Evolutionary conservation across 2,797 vertebrate genomes (phyloP).

Genomic region (Cirrhinus molitorella): DNA sequence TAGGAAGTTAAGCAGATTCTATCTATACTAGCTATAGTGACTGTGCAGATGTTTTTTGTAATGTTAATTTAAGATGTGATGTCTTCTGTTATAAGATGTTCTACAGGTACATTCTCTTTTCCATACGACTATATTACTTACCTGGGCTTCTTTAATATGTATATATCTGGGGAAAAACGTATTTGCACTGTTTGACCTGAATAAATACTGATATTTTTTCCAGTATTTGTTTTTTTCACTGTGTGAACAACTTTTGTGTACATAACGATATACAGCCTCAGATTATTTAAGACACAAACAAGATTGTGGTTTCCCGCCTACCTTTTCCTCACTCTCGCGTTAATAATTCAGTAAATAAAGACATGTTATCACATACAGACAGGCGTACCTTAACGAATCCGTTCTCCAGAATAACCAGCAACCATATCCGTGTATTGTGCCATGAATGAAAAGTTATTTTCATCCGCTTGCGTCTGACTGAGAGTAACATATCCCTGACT

Average conservation of each 20-base stretch:
- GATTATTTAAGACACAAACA: neutral
- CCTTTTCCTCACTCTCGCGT: neutral
- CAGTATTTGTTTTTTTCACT: slow-evolving; percentile 42
- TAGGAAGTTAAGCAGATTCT: slow-evolving; percentile 65
- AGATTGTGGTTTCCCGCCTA: neutral
- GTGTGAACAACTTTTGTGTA: neutral
- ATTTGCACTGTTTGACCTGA: slow-evolving; percentile 78
- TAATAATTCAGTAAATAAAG: neutral
- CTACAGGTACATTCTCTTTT: slow-evolving; percentile 67
- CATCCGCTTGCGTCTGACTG: neutral
- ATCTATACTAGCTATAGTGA: slow-evolving; percentile 80
- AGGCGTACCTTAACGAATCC: neutral
- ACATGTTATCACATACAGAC: neutral
- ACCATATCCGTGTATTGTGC: neutral
- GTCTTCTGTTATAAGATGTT: slow-evolving; percentile 55
- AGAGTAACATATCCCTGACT: too few species aligned
- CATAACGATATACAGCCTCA: neutral
- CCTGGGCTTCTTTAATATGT: slow-evolving; percentile 63
- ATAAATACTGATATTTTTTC: slow-evolving; percentile 70
- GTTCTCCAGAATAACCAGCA: neutral
- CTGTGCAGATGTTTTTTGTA: slow-evolving; percentile 73
- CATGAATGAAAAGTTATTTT: neutral
- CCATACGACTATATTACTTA: slow-evolving; percentile 56
- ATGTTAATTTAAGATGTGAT: slow-evolving; percentile 66
- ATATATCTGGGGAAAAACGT: slow-evolving; percentile 62